phyloP scores from a whole-genome alignment of 1,140 invertebrate genomes.

The Drosophila punjabiensis region DNA sequence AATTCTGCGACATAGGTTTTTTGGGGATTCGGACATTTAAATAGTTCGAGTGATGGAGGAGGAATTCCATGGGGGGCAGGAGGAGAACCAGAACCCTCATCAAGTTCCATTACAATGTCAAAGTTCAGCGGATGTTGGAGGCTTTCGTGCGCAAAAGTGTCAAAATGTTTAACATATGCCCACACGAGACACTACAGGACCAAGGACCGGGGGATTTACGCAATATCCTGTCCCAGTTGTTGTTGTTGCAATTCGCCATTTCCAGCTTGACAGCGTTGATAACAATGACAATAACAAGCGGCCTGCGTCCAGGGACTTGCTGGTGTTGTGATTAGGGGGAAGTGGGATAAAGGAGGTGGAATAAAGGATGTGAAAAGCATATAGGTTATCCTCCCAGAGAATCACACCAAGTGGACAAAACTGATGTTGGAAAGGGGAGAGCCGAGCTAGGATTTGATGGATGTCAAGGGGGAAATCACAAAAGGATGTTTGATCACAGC shows the following conservation, averaged over 20 bases:
- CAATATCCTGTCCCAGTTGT: slow-evolving; percentile 19
- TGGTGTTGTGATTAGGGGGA: slow-evolving; percentile 51
- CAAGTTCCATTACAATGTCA: slow-evolving; percentile 70
- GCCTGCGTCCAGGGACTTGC: slow-evolving; percentile 38
- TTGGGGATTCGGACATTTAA: slow-evolving; percentile 30
- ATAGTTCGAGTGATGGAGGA: slow-evolving; percentile 21
- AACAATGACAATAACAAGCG: slow-evolving; percentile 78
- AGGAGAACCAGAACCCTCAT: slow-evolving; percentile 68
- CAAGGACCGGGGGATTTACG: background rate
- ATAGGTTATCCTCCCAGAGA: slow-evolving; percentile 32
- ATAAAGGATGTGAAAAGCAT: slow-evolving; percentile 1
- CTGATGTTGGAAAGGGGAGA: slow-evolving; percentile 34
- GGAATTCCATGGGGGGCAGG: slow-evolving; percentile 44
- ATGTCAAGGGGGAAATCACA: slow-evolving; percentile 37
- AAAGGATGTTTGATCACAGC: slow-evolving; percentile 7
- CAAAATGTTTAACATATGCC: slow-evolving; percentile 81
- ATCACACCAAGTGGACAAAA: slow-evolving; percentile 56
- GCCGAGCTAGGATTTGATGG: slow-evolving; percentile 30
- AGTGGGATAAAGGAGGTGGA: background rate
- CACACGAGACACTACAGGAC: slow-evolving; percentile 62
- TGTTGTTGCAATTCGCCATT: slow-evolving; percentile 41
- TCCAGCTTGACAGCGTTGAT: slow-evolving; percentile 71
- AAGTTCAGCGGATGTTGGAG: slow-evolving; percentile 54
- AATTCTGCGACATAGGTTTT: slow-evolving; percentile 32
- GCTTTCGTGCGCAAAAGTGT: slow-evolving; percentile 70